Evolutionary conservation across 2,113 vertebrate species (phyloP), one percentile per base, ranked within the genome.

Genomic region (Prunella himalayana): DNA sequence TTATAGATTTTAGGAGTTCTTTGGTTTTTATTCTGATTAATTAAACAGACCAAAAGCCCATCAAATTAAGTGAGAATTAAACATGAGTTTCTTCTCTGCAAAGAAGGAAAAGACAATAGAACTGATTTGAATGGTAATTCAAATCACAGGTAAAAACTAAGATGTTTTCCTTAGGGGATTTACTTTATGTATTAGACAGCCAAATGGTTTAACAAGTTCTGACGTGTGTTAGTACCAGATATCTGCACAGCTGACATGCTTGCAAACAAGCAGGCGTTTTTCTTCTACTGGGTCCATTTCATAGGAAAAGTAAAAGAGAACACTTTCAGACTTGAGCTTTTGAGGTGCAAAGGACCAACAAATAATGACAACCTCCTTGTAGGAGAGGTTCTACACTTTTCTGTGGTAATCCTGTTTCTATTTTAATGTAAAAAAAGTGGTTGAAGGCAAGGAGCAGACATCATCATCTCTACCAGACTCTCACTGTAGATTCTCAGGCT

Each of bases 191-290:
- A 60, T 86, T 68, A 94, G 88, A 41, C 31, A 81, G 54, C 41
- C 71, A 94, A 95, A 92, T 22, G 37, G 15, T 86, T 90, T 94
- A 93, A 93, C 86, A 88, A 44, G 18, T 88, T 86, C 44, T 95
- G 95, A 96, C 86, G 11, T 7, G n/a, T 49, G 76, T 93, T 88
- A 86, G 85, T 92, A 88, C 90, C 90, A 94, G 71, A 68, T 88
- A 94, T 61, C 85, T 71, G 76, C 93, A 71, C 92, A 92, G 60
- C 72, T 92, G 82, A 56, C 80, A 82, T 6, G 41, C 22, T 49
- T 61, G 65, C 76, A 77, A 90, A 65, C 37, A 78, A 33, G 66
- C 44, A 33, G 76, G 75, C 57, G 76, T 22, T 86, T 70, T 73
- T 59, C 63, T 64, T 68, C 27, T 37, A 14, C 28, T 25, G 28